Conservation (phyloP, 2,888 invertebrate genomes). For the Xanthorhoe designata region DNA sequence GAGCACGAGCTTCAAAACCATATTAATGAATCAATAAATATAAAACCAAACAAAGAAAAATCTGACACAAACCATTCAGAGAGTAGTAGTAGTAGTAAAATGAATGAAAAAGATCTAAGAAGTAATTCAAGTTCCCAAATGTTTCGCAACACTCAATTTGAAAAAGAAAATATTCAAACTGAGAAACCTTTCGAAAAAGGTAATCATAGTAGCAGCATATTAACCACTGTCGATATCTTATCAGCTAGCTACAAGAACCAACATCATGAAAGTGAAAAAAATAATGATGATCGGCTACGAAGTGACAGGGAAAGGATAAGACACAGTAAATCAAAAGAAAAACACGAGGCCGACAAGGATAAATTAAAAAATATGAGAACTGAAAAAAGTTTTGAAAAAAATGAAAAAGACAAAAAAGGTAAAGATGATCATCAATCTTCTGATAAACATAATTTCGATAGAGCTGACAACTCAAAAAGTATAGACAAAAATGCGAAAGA, state of each 20-base stretch:
- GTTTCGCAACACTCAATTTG: conserved; percentile 60
- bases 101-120: conserved; percentile 61
- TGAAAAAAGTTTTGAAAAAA: conserved; percentile 56
- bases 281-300: conserved; percentile 68
- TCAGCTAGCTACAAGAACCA: conserved; percentile 49
- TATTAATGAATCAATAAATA: conserved; percentile 57
- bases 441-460: conserved; percentile 60
- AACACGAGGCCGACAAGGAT: conserved; percentile 67
- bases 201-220: conserved; percentile 49
- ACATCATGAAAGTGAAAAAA: conserved; percentile 67
- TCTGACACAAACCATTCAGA: conserved; percentile 47
- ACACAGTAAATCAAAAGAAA: conserved; percentile 71
- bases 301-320: conserved; percentile 73
- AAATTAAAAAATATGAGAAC: conserved; percentile 64
- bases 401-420: conserved; percentile 62
- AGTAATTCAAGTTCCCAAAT: conserved; percentile 53
- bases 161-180: conserved; percentile 80
- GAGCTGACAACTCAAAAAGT: conserved; percentile 40
- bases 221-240: conserved; percentile 43
- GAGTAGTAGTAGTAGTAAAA: conserved; percentile 42
- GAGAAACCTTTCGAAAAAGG: conserved; percentile 73
- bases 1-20: conserved; percentile 61
- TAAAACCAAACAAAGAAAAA: conserved; percentile 60
- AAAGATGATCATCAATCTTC: conserved; percentile 50
- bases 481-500: conserved; percentile 62